Percentiles rank a stretch among this genome's conserved stretches.
Conservation (phyloP, 2,113 vertebrate genomes). For the Sceloporus tristichus region DNA sequence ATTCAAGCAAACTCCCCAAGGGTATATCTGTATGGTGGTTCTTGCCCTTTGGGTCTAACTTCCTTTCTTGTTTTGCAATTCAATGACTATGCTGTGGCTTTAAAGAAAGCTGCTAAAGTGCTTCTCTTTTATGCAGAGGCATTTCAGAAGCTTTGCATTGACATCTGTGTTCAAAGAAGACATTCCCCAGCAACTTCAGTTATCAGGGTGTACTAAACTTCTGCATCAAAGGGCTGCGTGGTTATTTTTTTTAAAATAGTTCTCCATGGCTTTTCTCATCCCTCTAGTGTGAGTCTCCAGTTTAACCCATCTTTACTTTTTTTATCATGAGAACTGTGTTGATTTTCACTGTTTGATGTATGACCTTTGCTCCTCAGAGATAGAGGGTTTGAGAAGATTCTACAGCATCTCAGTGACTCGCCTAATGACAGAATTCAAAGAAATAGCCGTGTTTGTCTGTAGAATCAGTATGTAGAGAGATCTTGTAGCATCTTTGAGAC, state of each 20-base stretch:
- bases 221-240: not conserved
- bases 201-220: not conserved
- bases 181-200: not conserved
- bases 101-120: not conserved
- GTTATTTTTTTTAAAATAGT: not conserved
- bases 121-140: not conserved
- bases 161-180: not conserved
- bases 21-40: not conserved
- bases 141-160: not conserved
- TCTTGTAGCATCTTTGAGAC: too few relatives aligned
- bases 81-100: not conserved
- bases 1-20: not conserved
- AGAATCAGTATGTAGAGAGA: too few relatives aligned
- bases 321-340: not conserved
- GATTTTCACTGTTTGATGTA: not conserved
- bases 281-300: not conserved
- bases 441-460: too few relatives aligned
- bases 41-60: not conserved
- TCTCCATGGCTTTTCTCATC: not conserved
- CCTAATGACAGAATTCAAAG: not conserved
- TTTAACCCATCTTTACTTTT: not conserved
- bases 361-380: not conserved
- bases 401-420: not conserved
- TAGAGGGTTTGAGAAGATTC: not conserved
- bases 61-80: not conserved